These are phyloP conservation scores for Laothoe populi DNA, from an alignment of 2,888 invertebrate species.

Conservation along the genomic window DNA sequence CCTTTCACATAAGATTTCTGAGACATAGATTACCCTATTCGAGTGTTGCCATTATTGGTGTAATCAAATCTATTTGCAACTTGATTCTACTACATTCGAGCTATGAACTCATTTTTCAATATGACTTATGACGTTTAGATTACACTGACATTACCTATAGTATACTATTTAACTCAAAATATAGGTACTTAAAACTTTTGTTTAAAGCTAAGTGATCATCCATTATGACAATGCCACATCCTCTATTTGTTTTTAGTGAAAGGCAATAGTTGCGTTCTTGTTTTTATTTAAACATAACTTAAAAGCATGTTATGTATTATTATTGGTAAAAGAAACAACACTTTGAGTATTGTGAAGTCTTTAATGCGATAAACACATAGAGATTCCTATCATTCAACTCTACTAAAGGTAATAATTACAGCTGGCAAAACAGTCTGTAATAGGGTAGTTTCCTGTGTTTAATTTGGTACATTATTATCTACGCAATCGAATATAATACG, in stretches of 20 bases:
- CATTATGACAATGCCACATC: conserved; percentile 73
- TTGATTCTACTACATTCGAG: too few species aligned
- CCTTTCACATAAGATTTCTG: too few species aligned
- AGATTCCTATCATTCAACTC: background rate
- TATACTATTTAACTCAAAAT: conserved; percentile 24
- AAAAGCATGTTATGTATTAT: conserved; percentile 50
- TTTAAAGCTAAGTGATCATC: conserved; percentile 47
- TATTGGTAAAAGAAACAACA: background rate
- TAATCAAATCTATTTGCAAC: too few species aligned
- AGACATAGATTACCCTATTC: too few species aligned
- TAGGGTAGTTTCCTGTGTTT: background rate
- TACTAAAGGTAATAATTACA: background rate
- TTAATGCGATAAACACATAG: background rate
- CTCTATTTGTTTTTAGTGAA: conserved; percentile 76
- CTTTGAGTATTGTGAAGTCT: background rate
- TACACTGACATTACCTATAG: background rate
- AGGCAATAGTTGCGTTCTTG: conserved; percentile 67
- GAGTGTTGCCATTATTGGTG: too few species aligned
- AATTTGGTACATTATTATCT: too few species aligned
- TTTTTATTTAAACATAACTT: conserved; percentile 70
- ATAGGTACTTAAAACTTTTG: conserved; percentile 11
- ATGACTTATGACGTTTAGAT: background rate
- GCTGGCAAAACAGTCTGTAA: background rate
- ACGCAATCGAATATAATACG: too few species aligned
- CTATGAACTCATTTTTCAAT: background rate